These are phyloP conservation scores for Serrognathus titanus DNA, from an alignment of 2,888 invertebrate species.

Conservation along the genomic window DNA sequence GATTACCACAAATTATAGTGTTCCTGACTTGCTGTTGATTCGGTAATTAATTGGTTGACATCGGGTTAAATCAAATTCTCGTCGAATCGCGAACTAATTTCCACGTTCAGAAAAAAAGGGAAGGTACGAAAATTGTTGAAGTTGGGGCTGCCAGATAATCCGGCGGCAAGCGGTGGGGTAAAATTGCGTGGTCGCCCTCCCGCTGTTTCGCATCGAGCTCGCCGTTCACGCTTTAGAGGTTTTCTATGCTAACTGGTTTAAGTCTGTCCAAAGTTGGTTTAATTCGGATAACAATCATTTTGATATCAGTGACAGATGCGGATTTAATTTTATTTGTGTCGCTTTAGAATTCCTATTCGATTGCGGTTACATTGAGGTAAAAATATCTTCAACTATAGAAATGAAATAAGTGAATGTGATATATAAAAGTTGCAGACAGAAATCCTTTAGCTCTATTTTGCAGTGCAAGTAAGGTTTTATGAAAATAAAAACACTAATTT, in stretches of 20 bases:
- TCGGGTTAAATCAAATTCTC: conserved; percentile 21
- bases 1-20: conserved; percentile 30
- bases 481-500: too few relatives aligned
- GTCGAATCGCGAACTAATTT: too few relatives aligned
- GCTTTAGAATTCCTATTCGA: conserved; percentile 24
- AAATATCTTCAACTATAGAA: neutral
- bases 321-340: conserved; percentile 33
- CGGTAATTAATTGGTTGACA: conserved; percentile 30
- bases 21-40: conserved; percentile 29
- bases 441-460: too few relatives aligned
- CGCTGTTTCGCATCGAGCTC: conserved; percentile 23
- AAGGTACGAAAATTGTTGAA: too few relatives aligned
- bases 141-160: conserved; percentile 11
- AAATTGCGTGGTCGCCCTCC: conserved; percentile 44
- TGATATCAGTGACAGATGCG: conserved; percentile 50
- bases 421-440: too few relatives aligned
- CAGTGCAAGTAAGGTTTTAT: too few relatives aligned
- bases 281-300: conserved; percentile 43
- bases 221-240: conserved; percentile 46
- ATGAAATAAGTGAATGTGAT: neutral
- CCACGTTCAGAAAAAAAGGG: too few relatives aligned
- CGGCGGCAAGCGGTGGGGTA: conserved; percentile 18
- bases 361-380: conserved; percentile 23
- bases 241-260: conserved; percentile 50
- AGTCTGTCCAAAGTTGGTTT: conserved; percentile 45